Evolutionary conservation across 2,113 vertebrate genomes (phyloP).

Genomic region (Equus quagga): DNA sequence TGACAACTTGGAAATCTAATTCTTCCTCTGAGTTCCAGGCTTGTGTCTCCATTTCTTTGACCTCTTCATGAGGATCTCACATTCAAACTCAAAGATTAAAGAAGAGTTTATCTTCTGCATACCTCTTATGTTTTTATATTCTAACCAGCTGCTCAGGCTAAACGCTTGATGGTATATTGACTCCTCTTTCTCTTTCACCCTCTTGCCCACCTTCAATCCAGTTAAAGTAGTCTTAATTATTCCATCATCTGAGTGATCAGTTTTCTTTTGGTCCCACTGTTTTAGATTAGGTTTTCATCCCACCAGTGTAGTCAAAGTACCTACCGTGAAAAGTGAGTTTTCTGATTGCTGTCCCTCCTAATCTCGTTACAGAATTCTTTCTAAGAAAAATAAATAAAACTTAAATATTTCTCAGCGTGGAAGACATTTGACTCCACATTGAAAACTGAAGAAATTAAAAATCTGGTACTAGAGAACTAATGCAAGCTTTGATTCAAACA

Average conservation of each 20-base stretch:
- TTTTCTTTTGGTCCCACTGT: not conserved
- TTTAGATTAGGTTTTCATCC: not conserved
- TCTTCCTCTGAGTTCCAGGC: conserved; percentile 13
- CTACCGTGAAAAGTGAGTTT: not conserved
- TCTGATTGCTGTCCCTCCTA: not conserved
- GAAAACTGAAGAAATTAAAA: conserved; percentile 15
- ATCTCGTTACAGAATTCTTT: not conserved
- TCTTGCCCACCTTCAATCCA: not conserved
- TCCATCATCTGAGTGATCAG: not conserved
- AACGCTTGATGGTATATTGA: not conserved
- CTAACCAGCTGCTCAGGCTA: not conserved
- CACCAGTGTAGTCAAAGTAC: not conserved
- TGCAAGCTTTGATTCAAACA: not conserved
- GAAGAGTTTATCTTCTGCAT: not conserved
- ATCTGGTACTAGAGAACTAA: not conserved
- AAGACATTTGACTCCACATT: not conserved
- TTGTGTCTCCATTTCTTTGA: not conserved
- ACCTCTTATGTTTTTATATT: not conserved
- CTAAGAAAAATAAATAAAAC: conserved; percentile 41
- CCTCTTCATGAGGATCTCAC: not conserved
- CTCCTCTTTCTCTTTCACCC: not conserved
- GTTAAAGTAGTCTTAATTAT: not conserved
- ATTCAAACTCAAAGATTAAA: conserved; percentile 29
- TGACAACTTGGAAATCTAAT: not conserved
- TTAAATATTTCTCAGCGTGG: not conserved